These are phyloP conservation scores for Cottus gobio DNA, from an alignment of 2,113 vertebrate genomes.

Conservation along the genomic window DNA sequence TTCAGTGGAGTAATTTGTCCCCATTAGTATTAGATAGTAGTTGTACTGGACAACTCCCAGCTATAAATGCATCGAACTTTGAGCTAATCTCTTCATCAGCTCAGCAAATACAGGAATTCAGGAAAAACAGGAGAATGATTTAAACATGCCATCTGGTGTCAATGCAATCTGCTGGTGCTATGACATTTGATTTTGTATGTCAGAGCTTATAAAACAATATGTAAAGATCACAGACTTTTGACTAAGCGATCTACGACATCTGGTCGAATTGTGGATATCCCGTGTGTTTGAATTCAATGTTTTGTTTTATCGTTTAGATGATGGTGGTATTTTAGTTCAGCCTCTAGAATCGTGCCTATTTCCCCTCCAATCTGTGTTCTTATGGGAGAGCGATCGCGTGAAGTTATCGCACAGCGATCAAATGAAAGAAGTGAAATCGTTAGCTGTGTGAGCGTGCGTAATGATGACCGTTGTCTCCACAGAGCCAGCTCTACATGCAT, in stretches of 20 bases:
- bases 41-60: background rate
- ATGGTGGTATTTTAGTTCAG: background rate
- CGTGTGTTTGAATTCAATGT: background rate
- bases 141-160: slow-evolving; percentile 18
- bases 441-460: background rate
- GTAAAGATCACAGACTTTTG: background rate
- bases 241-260: background rate
- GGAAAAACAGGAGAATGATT: background rate
- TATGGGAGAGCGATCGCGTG: background rate
- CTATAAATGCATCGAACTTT: background rate
- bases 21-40: background rate
- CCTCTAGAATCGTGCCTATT: background rate
- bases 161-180: slow-evolving; percentile 26
- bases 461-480: slow-evolving; percentile 46
- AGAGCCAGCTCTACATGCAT: slow-evolving; percentile 98
- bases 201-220: background rate
- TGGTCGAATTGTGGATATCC: background rate
- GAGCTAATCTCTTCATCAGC: slow-evolving; percentile 11
- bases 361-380: background rate
- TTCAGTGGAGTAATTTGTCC: background rate
- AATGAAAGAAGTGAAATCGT: background rate
- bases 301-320: background rate
- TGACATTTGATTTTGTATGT: slow-evolving; percentile 7
- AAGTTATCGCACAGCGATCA: background rate
- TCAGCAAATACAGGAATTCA: slow-evolving; percentile 22